Conservation (phyloP, 1,140 invertebrate species). For the Tetramorium parvispinum region DNA sequence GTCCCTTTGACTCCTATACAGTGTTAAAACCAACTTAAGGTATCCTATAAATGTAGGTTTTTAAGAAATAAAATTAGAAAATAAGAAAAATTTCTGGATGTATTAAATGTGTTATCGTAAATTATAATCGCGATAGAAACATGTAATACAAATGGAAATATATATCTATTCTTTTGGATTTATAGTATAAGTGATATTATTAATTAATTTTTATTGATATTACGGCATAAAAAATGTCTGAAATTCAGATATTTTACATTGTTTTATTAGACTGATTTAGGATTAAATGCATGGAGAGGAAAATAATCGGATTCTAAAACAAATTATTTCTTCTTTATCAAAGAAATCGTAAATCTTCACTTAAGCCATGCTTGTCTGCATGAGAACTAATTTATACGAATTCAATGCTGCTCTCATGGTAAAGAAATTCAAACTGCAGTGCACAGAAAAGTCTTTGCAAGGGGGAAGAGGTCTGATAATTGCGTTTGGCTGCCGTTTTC, state of each 20-base stretch:
- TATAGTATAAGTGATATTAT: background rate
- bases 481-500: conserved; percentile 50
- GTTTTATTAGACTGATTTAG: background rate
- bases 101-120: background rate
- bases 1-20: background rate
- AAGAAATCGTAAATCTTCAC: background rate
- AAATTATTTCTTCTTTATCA: background rate
- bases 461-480: conserved; percentile 45
- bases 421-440: conserved; percentile 11
- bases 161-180: background rate
- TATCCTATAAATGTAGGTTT: background rate
- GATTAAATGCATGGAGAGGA: background rate
- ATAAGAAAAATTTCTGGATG: background rate
- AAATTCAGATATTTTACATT: background rate
- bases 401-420: background rate
- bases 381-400: conserved; percentile 8
- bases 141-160: background rate
- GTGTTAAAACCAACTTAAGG: background rate
- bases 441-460: conserved; percentile 22
- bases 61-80: background rate
- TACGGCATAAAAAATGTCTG: background rate
- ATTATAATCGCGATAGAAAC: background rate
- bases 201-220: background rate
- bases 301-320: background rate
- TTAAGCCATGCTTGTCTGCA: background rate